Conservation (phyloP, 2,113 vertebrate genomes). For the Hylia prasina region DNA sequence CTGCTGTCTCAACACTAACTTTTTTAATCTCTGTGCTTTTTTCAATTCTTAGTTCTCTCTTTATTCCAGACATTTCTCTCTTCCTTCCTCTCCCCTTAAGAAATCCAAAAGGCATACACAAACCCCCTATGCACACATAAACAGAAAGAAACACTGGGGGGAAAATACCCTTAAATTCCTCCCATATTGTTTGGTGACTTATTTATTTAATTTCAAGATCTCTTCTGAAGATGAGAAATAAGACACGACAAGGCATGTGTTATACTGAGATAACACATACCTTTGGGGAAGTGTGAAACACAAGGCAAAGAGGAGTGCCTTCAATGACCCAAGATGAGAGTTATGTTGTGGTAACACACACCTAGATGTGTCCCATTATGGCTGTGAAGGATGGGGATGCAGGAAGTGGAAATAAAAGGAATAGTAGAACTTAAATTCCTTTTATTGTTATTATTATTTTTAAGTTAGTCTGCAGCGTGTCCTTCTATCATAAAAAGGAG, state of each 20-base stretch:
- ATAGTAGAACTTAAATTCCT: not conserved
- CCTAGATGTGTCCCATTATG: slow-evolving; percentile 9
- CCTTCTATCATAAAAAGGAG: slow-evolving; percentile 1
- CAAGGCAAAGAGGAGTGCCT: not conserved
- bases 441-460: slow-evolving; percentile 35
- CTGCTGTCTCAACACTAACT: not conserved
- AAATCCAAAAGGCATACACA: not conserved
- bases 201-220: slow-evolving; percentile 40
- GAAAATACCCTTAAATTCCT: slow-evolving; percentile 20
- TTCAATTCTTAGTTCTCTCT: not conserved
- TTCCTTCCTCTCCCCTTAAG: not conserved
- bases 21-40: not conserved
- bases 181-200: not conserved
- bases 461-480: not conserved
- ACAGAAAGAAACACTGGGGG: not conserved
- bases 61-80: not conserved
- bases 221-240: slow-evolving; percentile 33
- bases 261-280: slow-evolving; percentile 45
- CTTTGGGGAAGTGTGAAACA: slow-evolving; percentile 40
- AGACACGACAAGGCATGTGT: slow-evolving; percentile 9
- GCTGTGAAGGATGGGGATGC: not conserved
- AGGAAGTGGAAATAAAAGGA: not conserved
- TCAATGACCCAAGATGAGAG: slow-evolving; percentile 34
- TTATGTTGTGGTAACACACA: slow-evolving; percentile 51
- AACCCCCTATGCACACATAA: not conserved